phyloP scores from a whole-genome alignment of 1,140 invertebrate genomes.

The Ericerus pela region DNA sequence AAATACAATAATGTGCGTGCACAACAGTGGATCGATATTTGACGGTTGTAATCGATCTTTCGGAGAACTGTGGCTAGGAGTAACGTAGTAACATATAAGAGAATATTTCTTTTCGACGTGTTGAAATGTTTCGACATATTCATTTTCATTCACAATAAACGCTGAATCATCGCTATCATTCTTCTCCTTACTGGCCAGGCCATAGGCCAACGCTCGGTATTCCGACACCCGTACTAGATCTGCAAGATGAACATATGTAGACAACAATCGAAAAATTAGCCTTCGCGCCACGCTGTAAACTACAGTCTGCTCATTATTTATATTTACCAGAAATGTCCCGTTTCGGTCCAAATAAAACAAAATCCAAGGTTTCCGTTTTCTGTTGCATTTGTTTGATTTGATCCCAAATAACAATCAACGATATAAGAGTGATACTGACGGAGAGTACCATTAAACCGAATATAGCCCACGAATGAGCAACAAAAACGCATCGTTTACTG shows the following conservation, averaged over 20 bases:
- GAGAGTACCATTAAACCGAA: not conserved
- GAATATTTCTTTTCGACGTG: slow-evolving; percentile 14
- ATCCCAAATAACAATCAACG: not conserved
- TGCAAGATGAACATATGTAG: not conserved
- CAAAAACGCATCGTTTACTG: not conserved
- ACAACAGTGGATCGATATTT: slow-evolving; percentile 39
- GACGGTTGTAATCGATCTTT: slow-evolving; percentile 15
- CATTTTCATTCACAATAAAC: not conserved
- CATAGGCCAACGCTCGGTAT: not conserved
- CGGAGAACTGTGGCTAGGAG: slow-evolving; percentile 13
- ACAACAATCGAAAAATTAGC: too few species aligned
- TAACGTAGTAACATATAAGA: slow-evolving; percentile 21
- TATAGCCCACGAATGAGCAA: slow-evolving; percentile 2
- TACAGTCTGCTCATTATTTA: too few species aligned
- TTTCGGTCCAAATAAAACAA: not conserved
- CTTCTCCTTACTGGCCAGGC: not conserved
- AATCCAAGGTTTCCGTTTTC: slow-evolving; percentile 3
- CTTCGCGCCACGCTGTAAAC: too few species aligned
- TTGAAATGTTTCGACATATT: not conserved
- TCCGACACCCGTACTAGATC: not conserved
- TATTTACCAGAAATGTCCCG: not conserved
- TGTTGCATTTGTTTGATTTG: slow-evolving; percentile 11
- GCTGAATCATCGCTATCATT: not conserved
- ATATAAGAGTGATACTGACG: not conserved
- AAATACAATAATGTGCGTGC: slow-evolving; percentile 66